These are phyloP conservation scores for Lasioglossum figueresi DNA, from an alignment of 2,888 invertebrate species.

Conservation along the genomic window DNA sequence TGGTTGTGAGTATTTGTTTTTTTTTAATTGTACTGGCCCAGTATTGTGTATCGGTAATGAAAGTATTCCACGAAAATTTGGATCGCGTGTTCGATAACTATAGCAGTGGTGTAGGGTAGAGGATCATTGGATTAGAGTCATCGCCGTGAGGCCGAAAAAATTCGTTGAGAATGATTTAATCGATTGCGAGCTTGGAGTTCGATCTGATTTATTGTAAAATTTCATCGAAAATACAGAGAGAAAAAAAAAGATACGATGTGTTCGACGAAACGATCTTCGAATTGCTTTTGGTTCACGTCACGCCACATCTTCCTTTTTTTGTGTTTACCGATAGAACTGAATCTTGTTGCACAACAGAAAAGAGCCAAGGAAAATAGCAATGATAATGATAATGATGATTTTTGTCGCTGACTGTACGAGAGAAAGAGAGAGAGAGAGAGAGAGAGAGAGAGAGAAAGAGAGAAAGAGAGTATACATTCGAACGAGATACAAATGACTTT, in stretches of 20 bases:
- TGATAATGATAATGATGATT: conserved; percentile 2
- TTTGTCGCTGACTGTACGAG: conserved; percentile 43
- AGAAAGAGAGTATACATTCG: conserved; percentile 22
- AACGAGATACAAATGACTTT: conserved; percentile 36
- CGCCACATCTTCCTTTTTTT: conserved; percentile 45
- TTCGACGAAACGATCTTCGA: conserved; percentile 16
- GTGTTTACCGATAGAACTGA: conserved; percentile 36
- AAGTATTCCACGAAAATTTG: conserved; percentile 41
- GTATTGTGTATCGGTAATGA: conserved; percentile 23
- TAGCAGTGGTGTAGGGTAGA: background rate
- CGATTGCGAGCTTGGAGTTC: conserved; percentile 18
- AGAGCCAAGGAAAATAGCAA: conserved; percentile 8
- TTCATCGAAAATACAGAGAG: conserved; percentile 11
- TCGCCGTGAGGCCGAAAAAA: conserved; percentile 13
- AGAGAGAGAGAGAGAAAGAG: background rate
- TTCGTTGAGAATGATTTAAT: conserved; percentile 10
- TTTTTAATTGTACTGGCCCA: background rate
- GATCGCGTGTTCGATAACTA: conserved; percentile 13
- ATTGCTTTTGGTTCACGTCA: conserved; percentile 22
- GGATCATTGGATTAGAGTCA: background rate
- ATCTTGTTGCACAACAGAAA: conserved; percentile 61
- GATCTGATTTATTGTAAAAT: conserved; percentile 34
- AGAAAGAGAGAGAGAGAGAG: background rate
- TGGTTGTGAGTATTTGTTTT: background rate
- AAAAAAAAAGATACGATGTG: background rate